Evolutionary conservation across 2,113 vertebrate species (phyloP).

Genomic region (Neodontobutis hainanensis): DNA sequence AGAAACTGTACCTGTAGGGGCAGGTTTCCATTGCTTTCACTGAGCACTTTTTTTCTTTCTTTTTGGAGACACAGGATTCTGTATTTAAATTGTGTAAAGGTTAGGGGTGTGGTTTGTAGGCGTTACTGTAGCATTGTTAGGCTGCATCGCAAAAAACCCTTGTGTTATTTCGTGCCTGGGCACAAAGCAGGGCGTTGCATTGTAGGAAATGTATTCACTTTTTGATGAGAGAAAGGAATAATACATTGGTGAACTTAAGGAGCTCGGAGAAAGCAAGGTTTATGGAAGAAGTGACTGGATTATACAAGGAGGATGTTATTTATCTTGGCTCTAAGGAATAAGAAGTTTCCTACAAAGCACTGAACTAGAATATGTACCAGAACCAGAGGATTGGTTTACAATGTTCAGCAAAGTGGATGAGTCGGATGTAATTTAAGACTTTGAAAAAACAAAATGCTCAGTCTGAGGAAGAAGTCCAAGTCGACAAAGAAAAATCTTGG

Average conservation of each 20-base stretch:
- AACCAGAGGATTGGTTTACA: too few species aligned
- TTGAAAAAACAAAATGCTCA: constrained; percentile 51
- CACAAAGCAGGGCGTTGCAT: constrained; percentile 13
- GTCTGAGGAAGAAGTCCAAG: constrained; percentile 68
- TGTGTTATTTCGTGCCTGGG: constrained; percentile 8
- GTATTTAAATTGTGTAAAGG: constrained; percentile 40
- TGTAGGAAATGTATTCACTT: constrained; percentile 5
- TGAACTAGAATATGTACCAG: neutral
- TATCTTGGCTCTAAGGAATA: constrained; percentile 14
- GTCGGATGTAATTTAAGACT: neutral
- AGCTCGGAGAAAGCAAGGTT: neutral
- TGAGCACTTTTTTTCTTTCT: constrained; percentile 38
- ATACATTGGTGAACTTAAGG: neutral
- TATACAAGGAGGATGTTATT: constrained; percentile 16
- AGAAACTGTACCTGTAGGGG: constrained; percentile 59
- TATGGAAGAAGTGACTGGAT: constrained; percentile 4
- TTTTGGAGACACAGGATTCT: constrained; percentile 35
- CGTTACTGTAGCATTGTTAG: constrained; percentile 27
- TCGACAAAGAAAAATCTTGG: constrained; percentile 39
- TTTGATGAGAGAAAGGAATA: neutral
- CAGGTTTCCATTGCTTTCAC: constrained; percentile 52
- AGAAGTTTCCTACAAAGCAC: constrained; percentile 3
- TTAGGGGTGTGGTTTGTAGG: constrained; percentile 58
- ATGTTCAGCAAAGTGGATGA: neutral
- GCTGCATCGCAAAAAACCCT: constrained; percentile 33